Base-by-base conservation (phyloP, 2,888 invertebrate genomes). In the Alloscopus bannaensis region DNA sequence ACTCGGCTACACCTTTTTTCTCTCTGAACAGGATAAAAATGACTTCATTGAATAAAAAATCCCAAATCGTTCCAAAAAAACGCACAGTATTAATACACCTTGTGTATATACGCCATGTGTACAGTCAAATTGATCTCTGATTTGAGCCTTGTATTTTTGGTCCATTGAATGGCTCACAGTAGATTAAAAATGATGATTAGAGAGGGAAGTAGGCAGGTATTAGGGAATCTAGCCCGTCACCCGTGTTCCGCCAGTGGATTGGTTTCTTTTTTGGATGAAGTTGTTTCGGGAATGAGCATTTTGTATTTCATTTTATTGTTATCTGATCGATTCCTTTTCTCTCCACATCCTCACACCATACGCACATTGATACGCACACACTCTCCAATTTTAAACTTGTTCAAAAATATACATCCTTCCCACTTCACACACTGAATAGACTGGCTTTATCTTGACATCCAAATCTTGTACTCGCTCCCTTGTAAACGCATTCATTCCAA, bases 141-240 rank as follows among this genome's bases (percentile, higher is more conserved):
- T 59, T 55, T 6, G 26, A 16, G 29, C 59, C 59, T 59, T 18
- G 29, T 59, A n/a, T 52, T 4, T 52, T 8, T 36, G 8, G 8
- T 36, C 8, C 31, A 31, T 59, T 29, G 3, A n/a, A 11, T 47
- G 16, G 8, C 47, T 47, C 50, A 59, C 31, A 59, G 18, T 29
- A 59, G 59, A 59, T 59, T 59, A 18, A 31, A n/a, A 31, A 59
- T 59, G 59, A 59, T 59, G 59, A 59, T 59, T 59, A 59, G 59
- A 31, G 11, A 18, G 50, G 11, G 20, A 2, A 50, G 50, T 3
- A 50, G 16, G 57, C 29, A 60, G 18, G 20, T 55, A 55, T 40
- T 29, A 60, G 3, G 60, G n/a, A 47, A n/a, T n/a, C n/a, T 47
- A 18, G 22, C 3, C 3, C 57, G n/a, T 57, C 3, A 29, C 29